Conservation (phyloP, 2,797 vertebrate genomes). For the Phrynocephalus guinanensis region DNA sequence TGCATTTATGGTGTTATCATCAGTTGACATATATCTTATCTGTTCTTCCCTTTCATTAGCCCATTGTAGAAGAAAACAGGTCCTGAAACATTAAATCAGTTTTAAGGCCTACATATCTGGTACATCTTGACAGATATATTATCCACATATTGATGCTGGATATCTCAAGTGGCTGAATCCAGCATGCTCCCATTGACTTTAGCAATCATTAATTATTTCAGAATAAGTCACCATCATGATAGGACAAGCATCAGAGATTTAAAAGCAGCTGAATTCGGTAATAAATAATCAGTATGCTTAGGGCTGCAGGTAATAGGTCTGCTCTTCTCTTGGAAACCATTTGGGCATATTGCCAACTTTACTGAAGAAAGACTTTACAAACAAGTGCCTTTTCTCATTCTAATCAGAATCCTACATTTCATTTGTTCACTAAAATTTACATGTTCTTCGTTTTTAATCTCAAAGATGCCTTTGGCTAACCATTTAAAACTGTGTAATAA, state of each 20-base stretch:
- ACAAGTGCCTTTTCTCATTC: neutral
- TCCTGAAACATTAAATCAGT: constrained; percentile 62
- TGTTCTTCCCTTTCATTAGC: constrained; percentile 69
- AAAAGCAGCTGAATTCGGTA: neutral
- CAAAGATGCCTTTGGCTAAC: neutral
- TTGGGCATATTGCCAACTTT: neutral
- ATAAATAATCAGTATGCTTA: neutral
- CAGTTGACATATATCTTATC: constrained; percentile 75
- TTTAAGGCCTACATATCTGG: constrained; percentile 70
- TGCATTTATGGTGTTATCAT: constrained; percentile 64
- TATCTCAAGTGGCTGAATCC: neutral
- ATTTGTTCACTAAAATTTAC: neutral
- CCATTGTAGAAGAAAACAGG: constrained; percentile 59
- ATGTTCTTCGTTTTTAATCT: neutral
- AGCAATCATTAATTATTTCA: neutral
- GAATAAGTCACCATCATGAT: neutral
- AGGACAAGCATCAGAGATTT: neutral
- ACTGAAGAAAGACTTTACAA: neutral
- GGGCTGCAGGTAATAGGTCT: neutral
- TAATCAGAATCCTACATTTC: neutral
- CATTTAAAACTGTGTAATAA: neutral
- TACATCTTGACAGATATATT: constrained; percentile 61
- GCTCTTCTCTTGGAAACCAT: neutral
- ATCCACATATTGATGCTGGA: constrained; percentile 32
- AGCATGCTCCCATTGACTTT: neutral